Evolutionary conservation across 2,797 vertebrate genomes (phyloP).

Genomic region (Clarias platycephalus): DNA sequence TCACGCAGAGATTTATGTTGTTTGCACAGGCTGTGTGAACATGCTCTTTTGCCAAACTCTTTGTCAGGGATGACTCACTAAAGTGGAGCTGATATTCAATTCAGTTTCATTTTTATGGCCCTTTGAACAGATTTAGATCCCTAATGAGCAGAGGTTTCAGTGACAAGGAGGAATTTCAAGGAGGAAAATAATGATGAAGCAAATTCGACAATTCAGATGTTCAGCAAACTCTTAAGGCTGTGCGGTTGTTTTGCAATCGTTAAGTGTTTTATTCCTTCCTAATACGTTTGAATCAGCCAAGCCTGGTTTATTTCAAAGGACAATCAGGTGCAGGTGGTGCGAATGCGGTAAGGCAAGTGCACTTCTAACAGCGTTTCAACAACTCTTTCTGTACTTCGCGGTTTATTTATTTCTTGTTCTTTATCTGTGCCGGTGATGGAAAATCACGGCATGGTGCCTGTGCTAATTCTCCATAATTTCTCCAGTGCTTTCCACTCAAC

Average conservation of each 20-base stretch:
- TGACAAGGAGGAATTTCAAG: background rate
- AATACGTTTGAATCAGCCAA: background rate
- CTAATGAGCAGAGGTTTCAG: background rate
- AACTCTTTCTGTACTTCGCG: background rate
- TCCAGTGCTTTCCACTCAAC: background rate
- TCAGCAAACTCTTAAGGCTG: background rate
- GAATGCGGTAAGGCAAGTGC: background rate
- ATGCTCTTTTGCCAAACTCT: background rate
- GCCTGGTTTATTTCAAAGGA: background rate
- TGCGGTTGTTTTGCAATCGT: background rate
- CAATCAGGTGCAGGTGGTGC: background rate
- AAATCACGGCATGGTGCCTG: slow-evolving; percentile 3
- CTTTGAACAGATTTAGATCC: background rate
- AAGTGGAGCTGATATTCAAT: background rate
- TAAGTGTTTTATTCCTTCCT: background rate
- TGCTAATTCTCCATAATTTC: background rate
- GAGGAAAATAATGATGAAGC: background rate
- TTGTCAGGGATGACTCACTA: background rate
- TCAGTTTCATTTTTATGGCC: background rate
- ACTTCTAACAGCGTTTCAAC: background rate
- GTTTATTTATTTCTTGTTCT: background rate
- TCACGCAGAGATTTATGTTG: background rate
- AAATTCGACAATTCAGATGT: background rate
- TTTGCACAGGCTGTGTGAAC: background rate
- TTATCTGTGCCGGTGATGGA: background rate